These are phyloP conservation scores for Agrotis segetum DNA, from an alignment of 2,888 invertebrate genomes.

Conservation along the genomic window DNA sequence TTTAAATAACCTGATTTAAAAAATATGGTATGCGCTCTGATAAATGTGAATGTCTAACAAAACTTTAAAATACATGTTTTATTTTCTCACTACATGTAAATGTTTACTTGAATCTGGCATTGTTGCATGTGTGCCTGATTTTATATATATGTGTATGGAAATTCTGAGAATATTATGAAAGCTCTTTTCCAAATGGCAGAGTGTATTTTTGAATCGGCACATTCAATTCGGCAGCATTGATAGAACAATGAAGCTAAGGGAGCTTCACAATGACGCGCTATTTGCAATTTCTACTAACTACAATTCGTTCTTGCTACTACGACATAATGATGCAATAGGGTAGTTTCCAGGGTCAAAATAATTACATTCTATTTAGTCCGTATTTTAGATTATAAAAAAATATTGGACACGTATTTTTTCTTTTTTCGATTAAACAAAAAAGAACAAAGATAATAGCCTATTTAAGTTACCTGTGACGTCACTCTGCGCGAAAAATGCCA, in stretches of 20 bases:
- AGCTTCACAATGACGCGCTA: too few relatives aligned
- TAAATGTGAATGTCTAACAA: conserved; percentile 42
- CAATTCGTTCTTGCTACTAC: too few relatives aligned
- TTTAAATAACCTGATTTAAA: conserved; percentile 27
- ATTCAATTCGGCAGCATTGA: background rate
- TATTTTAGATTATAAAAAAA: too few relatives aligned
- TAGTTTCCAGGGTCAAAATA: too few relatives aligned
- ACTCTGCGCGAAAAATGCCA: too few relatives aligned
- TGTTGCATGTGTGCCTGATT: conserved; percentile 36
- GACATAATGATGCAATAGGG: too few relatives aligned
- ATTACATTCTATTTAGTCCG: too few relatives aligned
- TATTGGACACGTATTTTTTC: too few relatives aligned
- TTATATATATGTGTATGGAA: conserved; percentile 1
- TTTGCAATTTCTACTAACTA: too few relatives aligned
- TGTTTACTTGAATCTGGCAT: conserved; percentile 34
- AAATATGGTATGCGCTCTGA: conserved; percentile 36
- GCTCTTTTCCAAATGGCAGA: conserved; percentile 12
- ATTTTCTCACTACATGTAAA: conserved; percentile 8
- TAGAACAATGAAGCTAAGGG: background rate
- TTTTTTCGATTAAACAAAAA: too few relatives aligned
- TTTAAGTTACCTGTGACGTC: too few relatives aligned
- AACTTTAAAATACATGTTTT: conserved; percentile 8
- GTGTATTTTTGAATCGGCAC: background rate
- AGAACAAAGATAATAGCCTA: too few relatives aligned
- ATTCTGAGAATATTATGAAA: conserved; percentile 5